Percentiles rank a stretch among this genome's conserved stretches.
Evolutionary conservation across 2,113 vertebrate species (phyloP).

Genomic region (Ia io): DNA sequence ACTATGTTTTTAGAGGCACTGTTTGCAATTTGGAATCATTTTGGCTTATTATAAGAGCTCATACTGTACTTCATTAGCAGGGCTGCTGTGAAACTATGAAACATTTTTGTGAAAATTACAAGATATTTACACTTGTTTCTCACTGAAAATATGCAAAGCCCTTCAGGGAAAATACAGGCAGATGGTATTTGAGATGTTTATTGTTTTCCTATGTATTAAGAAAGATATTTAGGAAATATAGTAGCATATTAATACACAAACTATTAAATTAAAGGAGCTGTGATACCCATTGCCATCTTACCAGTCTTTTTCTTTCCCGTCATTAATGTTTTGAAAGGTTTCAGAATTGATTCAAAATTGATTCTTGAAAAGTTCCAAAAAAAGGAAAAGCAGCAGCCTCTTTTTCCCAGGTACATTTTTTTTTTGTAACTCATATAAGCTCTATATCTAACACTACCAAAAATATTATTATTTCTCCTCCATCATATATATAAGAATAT

Average conservation of each 20-base stretch:
- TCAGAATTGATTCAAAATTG: constrained; percentile 17
- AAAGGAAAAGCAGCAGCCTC: neutral
- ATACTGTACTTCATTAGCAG: constrained; percentile 74
- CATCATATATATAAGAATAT: neutral
- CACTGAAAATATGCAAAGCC: constrained; percentile 70
- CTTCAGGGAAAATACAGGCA: constrained; percentile 72
- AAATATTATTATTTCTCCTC: neutral
- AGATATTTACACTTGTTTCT: constrained; percentile 74
- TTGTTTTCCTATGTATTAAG: constrained; percentile 69
- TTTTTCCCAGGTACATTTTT: neutral
- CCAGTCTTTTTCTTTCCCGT: neutral
- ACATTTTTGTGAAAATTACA: constrained; percentile 76
- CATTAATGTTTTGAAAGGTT: constrained; percentile 21
- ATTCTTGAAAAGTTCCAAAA: neutral
- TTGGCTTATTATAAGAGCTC: constrained; percentile 61
- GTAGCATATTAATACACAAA: constrained; percentile 51
- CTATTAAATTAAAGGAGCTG: constrained; percentile 3
- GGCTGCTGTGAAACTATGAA: constrained; percentile 73
- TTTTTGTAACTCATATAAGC: neutral
- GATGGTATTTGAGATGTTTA: constrained; percentile 68
- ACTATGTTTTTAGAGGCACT: constrained; percentile 58
- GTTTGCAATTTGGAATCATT: constrained; percentile 66
- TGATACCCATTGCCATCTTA: neutral
- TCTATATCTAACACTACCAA: neutral
- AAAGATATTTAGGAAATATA: constrained; percentile 65